Base-by-base conservation (phyloP, 1,140 invertebrate species). In the Nephotettix cincticeps region DNA sequence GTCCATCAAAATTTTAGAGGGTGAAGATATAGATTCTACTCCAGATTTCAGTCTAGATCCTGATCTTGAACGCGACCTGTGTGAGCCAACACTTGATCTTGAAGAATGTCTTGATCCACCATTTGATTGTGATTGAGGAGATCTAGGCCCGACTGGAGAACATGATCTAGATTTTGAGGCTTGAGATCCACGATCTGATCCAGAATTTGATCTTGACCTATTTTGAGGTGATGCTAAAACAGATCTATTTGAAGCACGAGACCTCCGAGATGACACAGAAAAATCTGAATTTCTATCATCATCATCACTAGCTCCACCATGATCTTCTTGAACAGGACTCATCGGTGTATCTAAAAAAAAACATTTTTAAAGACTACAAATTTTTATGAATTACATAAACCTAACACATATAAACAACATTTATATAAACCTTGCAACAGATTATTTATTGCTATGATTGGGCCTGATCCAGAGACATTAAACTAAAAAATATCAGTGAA, bases 81-180 rank as follows among this genome's bases (percentile, higher is more conserved):
- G n/a, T 0, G 78, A 79, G 58, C 74, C 74, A 58, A 75, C 74
- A 29, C 76, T 68, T 13, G 72, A 73, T 47, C 68, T 54, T 71
- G 80, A 81, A n/a, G 65, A 69, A 66, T 74, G 75, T 40, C 71
- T 69, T 23, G 77, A 76, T 66, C 72, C 67, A 30, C 75, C 77
- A 69, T 74, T 69, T 63, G 76, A 77, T 21, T 73, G 54, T 27
- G 78, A 77, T 69, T 73, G 72, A 43, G 47, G 70, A 21, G 69
- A 71, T 69, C 71, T 69, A 45, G 72, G 75, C 9, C 67, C 43
- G 6, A 25, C 25, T 27, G 9, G 21, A 14, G 75, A 73, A 68
- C 71, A 29, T 21, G 72, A 76, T 28, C 72, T 51, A 28, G 72
- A 75, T 66, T 56, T 32, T 32, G 72, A 73, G 58, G 69, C 68